Evolutionary conservation across 2,797 vertebrate species (phyloP), one percentile per base, ranked within the genome.

Genomic region (Pipistrellus pipistrellus): DNA sequence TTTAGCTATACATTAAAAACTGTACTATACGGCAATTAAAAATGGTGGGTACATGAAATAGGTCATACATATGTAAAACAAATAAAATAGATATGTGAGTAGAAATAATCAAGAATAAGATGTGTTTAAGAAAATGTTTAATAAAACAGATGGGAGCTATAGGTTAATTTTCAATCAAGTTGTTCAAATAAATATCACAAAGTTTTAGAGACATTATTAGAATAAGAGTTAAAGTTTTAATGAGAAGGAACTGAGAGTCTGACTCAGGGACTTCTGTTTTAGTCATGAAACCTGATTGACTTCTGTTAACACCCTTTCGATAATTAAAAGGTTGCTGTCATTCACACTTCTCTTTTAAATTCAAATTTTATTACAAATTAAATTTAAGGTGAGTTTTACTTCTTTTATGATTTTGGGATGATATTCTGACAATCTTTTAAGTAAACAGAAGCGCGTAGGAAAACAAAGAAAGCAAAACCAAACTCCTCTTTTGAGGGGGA

Each of bases 291-390:
- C 69, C 38, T 86, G 77, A 95, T 1, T 69, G 81, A 87, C 72
- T 88, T 92, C 62, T 94, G 72, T 73, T 88, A 91, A 90, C 38
- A 72, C 10, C 46, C n/a, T 83, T 57, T 62, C 8, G 4, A 46
- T 82, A 87, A 91, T 90, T 77, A 84, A 95, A 88, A 94, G 21
- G 6, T 17, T 57, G 35, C 41, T 73, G 68, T 9, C 85, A 93
- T 72, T 91, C 59, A 90, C 8, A 46, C 17, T n/a, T n/a, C n/a
- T 77, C 51, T 83, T 89, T 93, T 77, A 77, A 81, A 88, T 91
- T 88, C 53, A 94, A 90, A 83, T 72, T 95, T 72, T 73, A 84
- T 48, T 92, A 53, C n/a, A 93, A 90, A 88, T 84, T 64, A 92
- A 81, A 77, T 25, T 88, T 78, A 73, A 90, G 82, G 69, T 78